A percentile compares a stretch with the other conserved stretches of the same genome.
Evolutionary conservation across 2,113 vertebrate species (phyloP).

Genomic region (Phasianus colchicus): DNA sequence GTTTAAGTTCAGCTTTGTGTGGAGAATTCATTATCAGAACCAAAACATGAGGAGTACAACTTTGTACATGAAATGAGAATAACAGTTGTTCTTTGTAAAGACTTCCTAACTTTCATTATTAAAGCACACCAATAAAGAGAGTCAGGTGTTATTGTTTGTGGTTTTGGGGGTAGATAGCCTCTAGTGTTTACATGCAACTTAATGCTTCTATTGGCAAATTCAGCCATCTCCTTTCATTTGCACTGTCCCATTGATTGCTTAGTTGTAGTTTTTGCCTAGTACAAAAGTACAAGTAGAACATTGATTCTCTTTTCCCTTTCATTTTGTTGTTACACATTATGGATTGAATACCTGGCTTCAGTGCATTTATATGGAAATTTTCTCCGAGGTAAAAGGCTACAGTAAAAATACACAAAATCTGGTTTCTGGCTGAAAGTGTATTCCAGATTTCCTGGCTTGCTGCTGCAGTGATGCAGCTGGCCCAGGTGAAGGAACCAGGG

Average conservation of each 20-base stretch:
- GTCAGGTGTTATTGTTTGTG: not conserved
- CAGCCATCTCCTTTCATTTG: not conserved
- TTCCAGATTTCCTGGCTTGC: not conserved
- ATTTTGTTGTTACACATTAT: not conserved
- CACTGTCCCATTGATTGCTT: not conserved
- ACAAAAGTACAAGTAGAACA: not conserved
- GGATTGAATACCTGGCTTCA: not conserved
- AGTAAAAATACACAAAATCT: not conserved
- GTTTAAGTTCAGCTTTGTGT: not conserved
- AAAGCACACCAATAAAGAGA: not conserved
- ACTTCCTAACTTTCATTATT: not conserved
- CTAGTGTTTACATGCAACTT: not conserved
- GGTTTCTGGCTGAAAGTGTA: not conserved
- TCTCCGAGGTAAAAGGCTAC: not conserved
- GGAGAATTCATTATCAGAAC: conserved; percentile 5
- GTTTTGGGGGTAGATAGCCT: not conserved
- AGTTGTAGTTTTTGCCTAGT: not conserved
- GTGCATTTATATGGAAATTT: not conserved
- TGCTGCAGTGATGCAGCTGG: not conserved
- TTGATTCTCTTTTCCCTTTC: not conserved
- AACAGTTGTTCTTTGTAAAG: not conserved
- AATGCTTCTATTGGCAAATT: not conserved
- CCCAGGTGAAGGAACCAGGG: not conserved
- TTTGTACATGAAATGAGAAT: not conserved
- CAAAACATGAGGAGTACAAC: conserved; percentile 24